Base-by-base conservation (phyloP, 2,797 vertebrate species). In the Epinephelus awoara region DNA sequence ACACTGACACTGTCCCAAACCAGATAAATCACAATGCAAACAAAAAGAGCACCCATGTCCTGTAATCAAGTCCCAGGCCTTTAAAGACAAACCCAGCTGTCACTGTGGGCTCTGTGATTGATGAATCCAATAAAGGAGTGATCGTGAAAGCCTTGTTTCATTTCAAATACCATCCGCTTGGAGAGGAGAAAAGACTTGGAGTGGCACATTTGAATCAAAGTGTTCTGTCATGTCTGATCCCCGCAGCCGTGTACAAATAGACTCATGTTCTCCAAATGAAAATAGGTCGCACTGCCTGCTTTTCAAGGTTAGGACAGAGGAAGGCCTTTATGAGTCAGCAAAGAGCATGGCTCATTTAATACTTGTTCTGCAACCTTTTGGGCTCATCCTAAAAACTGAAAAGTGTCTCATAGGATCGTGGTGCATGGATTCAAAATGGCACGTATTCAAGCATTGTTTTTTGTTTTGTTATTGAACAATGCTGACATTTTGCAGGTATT, bases 41-140 rank as follows among this genome's bases (percentile, higher is more conserved):
- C 59, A 78, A 69, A 76, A 5, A 55, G 27, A 74, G 17, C 61
- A n/a, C 49, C 77, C 57, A 38, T 51, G n/a, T 71, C 52, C 38
- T 80, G 70, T 77, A 67, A 83, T 82, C 59, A 83, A 83, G 71
- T 71, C 34, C 68, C 1, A 4, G 47, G 71, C 64, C 52, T 79
- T 69, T 69, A 62, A 83, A 82, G 57, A 72, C 61, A 77, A 76
- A 79, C 61, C 58, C 75, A 82, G 72, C 62, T 80, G 77, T 88
- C 85, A 79, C 52, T 77, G 44, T 44, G 38, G 76, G 55, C 50
- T 63, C 56, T 84, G 65, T 88, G 86, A 88, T 85, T 88, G 84
- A 91, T 91, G 75, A 79, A 79, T 83, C 72, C 76, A 91, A 91
- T 90, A 88, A 91, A 93, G 63, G 49, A 47, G 29, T 83, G 83